Conservation (phyloP, 2,888 invertebrate genomes). For the Celastrina argiolus region DNA sequence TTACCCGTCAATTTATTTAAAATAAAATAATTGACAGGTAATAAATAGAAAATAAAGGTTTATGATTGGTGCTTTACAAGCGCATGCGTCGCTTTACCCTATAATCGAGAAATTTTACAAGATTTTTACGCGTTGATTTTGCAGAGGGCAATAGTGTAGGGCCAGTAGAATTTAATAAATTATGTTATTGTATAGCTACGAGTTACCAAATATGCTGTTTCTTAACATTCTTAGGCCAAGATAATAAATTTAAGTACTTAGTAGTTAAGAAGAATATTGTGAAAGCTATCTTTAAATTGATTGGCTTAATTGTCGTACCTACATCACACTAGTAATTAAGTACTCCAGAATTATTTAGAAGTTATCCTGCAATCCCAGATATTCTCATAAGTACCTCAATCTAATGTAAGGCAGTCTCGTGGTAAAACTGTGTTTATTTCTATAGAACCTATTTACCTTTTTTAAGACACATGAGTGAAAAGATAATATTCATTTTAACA, state of each 20-base stretch:
- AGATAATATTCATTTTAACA: neutral
- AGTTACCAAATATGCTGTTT: constrained; percentile 10
- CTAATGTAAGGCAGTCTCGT: too few relatives aligned
- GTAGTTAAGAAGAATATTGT: neutral
- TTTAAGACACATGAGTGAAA: neutral
- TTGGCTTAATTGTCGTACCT: neutral
- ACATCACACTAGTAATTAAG: too few relatives aligned
- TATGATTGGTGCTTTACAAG: too few relatives aligned
- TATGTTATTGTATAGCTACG: neutral
- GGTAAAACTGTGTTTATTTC: neutral
- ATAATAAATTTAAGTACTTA: neutral
- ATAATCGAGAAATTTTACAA: neutral
- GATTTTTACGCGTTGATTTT: too few relatives aligned
- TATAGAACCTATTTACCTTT: neutral
- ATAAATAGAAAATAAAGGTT: too few relatives aligned
- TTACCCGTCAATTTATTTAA: too few relatives aligned
- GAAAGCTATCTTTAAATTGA: neutral
- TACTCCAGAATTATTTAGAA: too few relatives aligned
- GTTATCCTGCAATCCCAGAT: too few relatives aligned
- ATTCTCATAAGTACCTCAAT: too few relatives aligned
- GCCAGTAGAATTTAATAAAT: neutral
- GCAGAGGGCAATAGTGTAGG: neutral
- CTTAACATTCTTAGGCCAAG: neutral
- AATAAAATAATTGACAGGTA: too few relatives aligned
- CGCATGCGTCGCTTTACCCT: neutral